A percentile compares a stretch with the other conserved stretches of the same genome.
These are phyloP conservation scores for Drosophila sp. DNA, from an alignment of 1,140 invertebrate genomes.

Conservation along the genomic window DNA sequence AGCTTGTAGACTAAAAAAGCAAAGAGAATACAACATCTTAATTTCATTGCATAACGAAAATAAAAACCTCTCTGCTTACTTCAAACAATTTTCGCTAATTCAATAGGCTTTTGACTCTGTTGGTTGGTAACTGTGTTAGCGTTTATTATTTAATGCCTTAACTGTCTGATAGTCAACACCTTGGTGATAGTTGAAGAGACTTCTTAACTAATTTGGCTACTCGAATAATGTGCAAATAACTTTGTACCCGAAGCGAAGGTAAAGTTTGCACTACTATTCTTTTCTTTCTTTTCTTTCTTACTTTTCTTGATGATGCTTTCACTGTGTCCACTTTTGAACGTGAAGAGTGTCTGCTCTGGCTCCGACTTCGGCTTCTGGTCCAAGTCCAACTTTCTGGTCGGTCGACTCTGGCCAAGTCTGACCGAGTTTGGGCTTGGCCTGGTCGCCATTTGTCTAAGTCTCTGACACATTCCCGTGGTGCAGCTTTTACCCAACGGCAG, in stretches of 20 bases:
- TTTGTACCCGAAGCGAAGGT: conserved; percentile 25
- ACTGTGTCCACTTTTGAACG: not conserved
- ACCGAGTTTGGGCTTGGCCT: conserved; percentile 10
- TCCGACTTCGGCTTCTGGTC: not conserved
- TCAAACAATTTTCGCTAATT: not conserved
- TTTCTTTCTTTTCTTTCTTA: conserved; percentile 8
- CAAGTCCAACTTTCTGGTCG: conserved; percentile 19
- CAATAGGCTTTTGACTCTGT: not conserved
- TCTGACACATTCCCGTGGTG: conserved; percentile 72
- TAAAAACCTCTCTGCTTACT: not conserved
- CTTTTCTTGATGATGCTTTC: conserved; percentile 8
- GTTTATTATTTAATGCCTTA: conserved; percentile 74
- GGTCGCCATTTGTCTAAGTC: conserved; percentile 62
- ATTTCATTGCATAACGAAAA: not conserved
- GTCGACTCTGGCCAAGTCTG: conserved; percentile 17
- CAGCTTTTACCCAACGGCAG: conserved; percentile 55
- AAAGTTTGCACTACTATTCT: conserved; percentile 56
- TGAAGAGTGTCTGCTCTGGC: conserved; percentile 9
- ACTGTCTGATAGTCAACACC: conserved; percentile 66
- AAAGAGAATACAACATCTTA: not conserved
- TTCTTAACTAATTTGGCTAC: conserved; percentile 68
- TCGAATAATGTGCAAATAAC: conserved; percentile 67
- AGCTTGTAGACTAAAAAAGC: not conserved
- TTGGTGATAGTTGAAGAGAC: conserved; percentile 57
- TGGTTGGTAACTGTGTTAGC: conserved; percentile 29